phyloP scores from a whole-genome alignment of 2,113 vertebrate species.

The Datnioides undecimradiatus region DNA sequence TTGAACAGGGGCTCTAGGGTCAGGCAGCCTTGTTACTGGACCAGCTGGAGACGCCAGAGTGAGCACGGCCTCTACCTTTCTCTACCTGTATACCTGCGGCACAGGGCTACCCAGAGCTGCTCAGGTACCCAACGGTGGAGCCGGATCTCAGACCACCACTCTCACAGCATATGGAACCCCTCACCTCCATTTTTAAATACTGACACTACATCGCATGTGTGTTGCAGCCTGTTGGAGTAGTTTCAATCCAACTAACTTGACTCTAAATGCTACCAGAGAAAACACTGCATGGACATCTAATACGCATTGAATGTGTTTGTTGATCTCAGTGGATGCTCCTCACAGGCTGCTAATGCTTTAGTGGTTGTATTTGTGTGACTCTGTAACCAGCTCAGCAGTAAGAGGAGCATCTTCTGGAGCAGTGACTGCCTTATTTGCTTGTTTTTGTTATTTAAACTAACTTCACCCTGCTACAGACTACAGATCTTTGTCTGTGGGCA shows the following conservation, averaged over 20 bases:
- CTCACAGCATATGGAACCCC: not conserved
- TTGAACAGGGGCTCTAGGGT: constrained; percentile 67
- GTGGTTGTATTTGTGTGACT: constrained; percentile 26
- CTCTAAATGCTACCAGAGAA: not conserved
- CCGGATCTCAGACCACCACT: not conserved
- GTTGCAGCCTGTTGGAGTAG: not conserved
- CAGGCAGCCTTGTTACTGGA: constrained; percentile 73
- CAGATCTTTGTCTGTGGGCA: not conserved
- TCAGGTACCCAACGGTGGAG: constrained; percentile 73
- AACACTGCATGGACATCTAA: constrained; percentile 50
- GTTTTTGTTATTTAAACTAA: constrained; percentile 49
- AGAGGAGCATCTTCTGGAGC: constrained; percentile 2
- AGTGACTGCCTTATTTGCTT: not conserved
- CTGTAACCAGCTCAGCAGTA: constrained; percentile 1
- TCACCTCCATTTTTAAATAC: constrained; percentile 51
- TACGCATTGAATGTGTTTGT: constrained; percentile 8
- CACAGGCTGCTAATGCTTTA: constrained; percentile 12
- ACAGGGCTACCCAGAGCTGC: constrained; percentile 57
- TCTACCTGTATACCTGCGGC: constrained; percentile 73
- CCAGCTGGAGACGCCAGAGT: constrained; percentile 73
- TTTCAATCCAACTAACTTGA: constrained; percentile 17
- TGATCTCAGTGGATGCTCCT: not conserved
- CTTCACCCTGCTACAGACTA: constrained; percentile 3
- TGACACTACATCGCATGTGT: constrained; percentile 50
- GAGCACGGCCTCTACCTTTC: constrained; percentile 74